These are phyloP conservation scores for Bacillus rossius DNA, from an alignment of 1,140 invertebrate species.

Conservation along the genomic window DNA sequence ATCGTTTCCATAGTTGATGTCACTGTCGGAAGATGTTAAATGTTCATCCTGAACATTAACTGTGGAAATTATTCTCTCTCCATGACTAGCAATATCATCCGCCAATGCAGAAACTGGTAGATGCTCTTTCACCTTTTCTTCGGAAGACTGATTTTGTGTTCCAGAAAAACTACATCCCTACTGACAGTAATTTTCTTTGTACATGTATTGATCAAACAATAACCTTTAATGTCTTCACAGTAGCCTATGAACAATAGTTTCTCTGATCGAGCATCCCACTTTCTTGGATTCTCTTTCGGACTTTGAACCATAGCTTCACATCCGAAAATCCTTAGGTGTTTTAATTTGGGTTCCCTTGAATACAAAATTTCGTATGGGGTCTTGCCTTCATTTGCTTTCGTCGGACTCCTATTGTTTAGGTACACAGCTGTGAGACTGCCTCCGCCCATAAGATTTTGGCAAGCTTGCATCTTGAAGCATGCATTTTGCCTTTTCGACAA, in stretches of 20 bases:
- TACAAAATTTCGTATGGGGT: conserved; percentile 8
- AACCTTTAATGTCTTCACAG: conserved; percentile 26
- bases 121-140: too few species aligned
- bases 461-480: conserved; percentile 7
- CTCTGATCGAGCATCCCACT: conserved; percentile 25
- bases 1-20: too few species aligned
- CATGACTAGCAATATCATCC: too few species aligned
- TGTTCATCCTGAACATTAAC: too few species aligned
- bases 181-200: conserved; percentile 26
- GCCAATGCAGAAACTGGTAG: too few species aligned
- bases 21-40: too few species aligned
- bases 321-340: conserved; percentile 23
- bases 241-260: conserved; percentile 33
- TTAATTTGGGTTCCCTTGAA: background rate
- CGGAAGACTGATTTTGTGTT: too few species aligned
- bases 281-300: conserved; percentile 22
- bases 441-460: background rate
- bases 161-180: conserved; percentile 30
- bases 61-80: too few species aligned
- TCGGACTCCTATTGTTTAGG: conserved; percentile 1
- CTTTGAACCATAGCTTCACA: conserved; percentile 19
- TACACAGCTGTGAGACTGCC: background rate
- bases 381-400: conserved; percentile 7
- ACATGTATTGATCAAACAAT: conserved; percentile 27
- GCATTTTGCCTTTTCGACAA: conserved; percentile 14